Conservation (phyloP, 2,888 invertebrate species). For the Aphelenchoides bicaudatus region DNA sequence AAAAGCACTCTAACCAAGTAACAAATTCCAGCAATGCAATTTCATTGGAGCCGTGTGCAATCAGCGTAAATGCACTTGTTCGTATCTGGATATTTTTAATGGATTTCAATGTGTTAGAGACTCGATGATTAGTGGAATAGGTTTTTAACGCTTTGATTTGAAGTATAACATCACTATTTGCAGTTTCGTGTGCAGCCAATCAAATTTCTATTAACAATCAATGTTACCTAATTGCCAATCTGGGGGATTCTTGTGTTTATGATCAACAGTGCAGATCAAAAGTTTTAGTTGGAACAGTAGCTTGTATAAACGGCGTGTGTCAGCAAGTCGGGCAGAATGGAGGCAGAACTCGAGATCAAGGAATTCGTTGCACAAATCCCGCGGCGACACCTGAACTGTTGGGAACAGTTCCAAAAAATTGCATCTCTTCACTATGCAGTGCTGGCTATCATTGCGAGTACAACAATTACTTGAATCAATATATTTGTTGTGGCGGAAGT, state of each 20-base stretch:
- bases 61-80: constrained; percentile 25
- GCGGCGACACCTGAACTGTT: constrained; percentile 30
- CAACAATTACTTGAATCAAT: constrained; percentile 36
- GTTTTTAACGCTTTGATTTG: not conserved
- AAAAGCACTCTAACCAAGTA: not conserved
- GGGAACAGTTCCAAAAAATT: constrained; percentile 32
- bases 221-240: constrained; percentile 36
- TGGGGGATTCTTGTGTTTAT: constrained; percentile 37
- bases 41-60: constrained; percentile 30
- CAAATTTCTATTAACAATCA: constrained; percentile 38
- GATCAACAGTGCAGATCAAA: constrained; percentile 36
- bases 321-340: constrained; percentile 10
- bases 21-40: constrained; percentile 32
- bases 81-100: constrained; percentile 25
- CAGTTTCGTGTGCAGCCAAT: constrained; percentile 26
- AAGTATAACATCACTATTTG: not conserved
- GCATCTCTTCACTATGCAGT: constrained; percentile 31
- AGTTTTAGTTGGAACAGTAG: constrained; percentile 16
- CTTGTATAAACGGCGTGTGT: constrained; percentile 28
- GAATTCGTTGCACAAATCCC: constrained; percentile 31
- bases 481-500: constrained; percentile 41
- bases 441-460: constrained; percentile 39
- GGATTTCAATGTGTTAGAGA: constrained; percentile 29
- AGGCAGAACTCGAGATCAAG: no score
- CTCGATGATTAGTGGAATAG: constrained; percentile 17